These are phyloP conservation scores for Crioceris asparagi DNA, from an alignment of 2,888 invertebrate genomes.

Conservation along the genomic window DNA sequence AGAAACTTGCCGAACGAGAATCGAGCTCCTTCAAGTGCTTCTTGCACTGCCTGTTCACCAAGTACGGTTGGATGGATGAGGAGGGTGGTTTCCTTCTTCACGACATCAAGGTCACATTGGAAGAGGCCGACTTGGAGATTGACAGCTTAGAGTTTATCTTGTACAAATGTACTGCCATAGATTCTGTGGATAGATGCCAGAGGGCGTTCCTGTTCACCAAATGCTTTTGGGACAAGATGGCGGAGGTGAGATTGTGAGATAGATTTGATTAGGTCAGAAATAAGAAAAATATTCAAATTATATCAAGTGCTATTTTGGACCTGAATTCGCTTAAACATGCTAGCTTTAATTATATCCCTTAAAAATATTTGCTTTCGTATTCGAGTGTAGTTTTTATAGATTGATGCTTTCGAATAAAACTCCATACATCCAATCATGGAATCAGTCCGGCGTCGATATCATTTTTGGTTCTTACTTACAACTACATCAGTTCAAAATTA, in stretches of 20 bases:
- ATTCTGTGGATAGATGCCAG: conserved; percentile 32
- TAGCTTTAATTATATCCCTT: not conserved
- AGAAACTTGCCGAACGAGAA: conserved; percentile 25
- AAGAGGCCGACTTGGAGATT: conserved; percentile 28
- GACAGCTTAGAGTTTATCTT: conserved; percentile 30
- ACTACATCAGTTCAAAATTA: too few relatives aligned
- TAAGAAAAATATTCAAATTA: too few relatives aligned
- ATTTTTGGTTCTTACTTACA: too few relatives aligned
- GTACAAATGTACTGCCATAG: conserved; percentile 32
- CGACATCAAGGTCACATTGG: conserved; percentile 30
- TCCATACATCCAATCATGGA: not conserved
- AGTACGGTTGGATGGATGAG: conserved; percentile 37
- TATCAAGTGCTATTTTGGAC: too few relatives aligned
- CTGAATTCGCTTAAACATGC: too few relatives aligned
- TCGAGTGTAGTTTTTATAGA: not conserved
- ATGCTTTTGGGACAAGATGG: conserved; percentile 35
- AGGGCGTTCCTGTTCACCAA: conserved; percentile 33
- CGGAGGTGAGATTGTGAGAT: conserved; percentile 22
- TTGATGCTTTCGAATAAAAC: not conserved
- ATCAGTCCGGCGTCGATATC: too few relatives aligned
- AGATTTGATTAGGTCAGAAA: too few relatives aligned
- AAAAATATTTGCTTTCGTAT: not conserved
- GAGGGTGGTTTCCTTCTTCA: conserved; percentile 35
- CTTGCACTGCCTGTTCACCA: conserved; percentile 34
- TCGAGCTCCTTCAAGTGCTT: conserved; percentile 34